Evolutionary conservation across 1,140 invertebrate species (phyloP).

Genomic region (Popillia japonica): DNA sequence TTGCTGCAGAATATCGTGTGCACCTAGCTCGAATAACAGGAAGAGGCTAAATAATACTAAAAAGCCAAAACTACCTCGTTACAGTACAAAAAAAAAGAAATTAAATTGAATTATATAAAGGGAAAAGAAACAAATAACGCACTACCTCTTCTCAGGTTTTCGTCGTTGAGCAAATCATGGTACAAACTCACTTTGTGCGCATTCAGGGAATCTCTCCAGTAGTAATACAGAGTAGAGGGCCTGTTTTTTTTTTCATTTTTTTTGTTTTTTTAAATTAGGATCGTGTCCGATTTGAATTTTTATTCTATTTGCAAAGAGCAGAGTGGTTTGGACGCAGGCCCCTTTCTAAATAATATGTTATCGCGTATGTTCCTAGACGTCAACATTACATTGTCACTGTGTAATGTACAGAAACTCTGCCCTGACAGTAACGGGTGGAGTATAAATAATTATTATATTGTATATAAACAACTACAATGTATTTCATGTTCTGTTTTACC

Average conservation of each 20-base stretch:
- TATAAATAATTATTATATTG: conserved; percentile 39
- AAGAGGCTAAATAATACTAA: background rate
- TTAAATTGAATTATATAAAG: background rate
- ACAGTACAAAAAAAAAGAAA: conserved; percentile 36
- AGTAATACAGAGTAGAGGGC: conserved; percentile 27
- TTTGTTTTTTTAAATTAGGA: too few species aligned
- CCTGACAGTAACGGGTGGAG: conserved; percentile 30
- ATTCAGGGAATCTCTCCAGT: conserved; percentile 36
- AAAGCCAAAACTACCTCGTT: conserved; percentile 34
- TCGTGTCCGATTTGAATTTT: too few species aligned
- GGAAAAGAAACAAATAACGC: background rate
- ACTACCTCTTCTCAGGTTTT: conserved; percentile 32
- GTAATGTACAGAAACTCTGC: conserved; percentile 38
- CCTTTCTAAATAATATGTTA: conserved; percentile 21
- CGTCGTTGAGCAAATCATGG: conserved; percentile 9
- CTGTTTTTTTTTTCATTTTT: conserved; percentile 20
- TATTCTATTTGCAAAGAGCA: too few species aligned
- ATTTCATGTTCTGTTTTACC: conserved; percentile 50
- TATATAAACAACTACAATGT: conserved; percentile 42
- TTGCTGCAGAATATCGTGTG: background rate
- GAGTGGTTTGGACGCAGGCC: conserved; percentile 8
- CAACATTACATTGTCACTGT: conserved; percentile 38
- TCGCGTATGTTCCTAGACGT: conserved; percentile 35
- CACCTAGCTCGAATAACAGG: conserved; percentile 20
- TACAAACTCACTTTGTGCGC: conserved; percentile 34